A percentile compares a stretch with the other conserved stretches of the same genome.
Conservation (phyloP, 2,888 invertebrate species). For the Lamellibrachia satsuma region DNA sequence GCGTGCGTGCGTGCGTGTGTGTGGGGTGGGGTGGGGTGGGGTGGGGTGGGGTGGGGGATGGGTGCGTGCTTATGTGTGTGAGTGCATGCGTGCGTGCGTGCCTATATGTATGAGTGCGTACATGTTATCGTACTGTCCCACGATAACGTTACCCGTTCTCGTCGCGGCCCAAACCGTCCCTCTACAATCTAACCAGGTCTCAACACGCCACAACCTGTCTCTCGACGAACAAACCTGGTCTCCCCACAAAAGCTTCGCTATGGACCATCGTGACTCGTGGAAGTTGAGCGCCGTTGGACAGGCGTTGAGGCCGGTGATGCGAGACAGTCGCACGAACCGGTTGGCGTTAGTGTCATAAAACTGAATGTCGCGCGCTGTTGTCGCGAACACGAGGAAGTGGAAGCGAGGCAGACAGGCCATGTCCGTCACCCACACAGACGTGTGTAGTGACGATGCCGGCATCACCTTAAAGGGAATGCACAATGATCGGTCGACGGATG, state of each 20-base stretch:
- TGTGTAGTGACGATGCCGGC: neutral
- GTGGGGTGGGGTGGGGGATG: too few relatives aligned
- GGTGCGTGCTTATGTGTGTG: too few relatives aligned
- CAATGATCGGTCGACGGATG: constrained; percentile 68
- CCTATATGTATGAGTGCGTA: too few relatives aligned
- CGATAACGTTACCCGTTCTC: constrained; percentile 28
- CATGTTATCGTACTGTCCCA: too few relatives aligned
- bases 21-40: too few relatives aligned
- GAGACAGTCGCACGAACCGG: constrained; percentile 73
- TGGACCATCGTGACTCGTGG: neutral
- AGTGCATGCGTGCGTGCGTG: too few relatives aligned
- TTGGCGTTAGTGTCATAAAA: constrained; percentile 75
- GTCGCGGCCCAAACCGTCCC: constrained; percentile 19
- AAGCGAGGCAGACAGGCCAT: constrained; percentile 80
- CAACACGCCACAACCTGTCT: neutral
- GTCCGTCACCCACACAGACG: constrained; percentile 77
- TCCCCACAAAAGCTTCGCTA: neutral
- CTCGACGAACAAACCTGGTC: neutral
- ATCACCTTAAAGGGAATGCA: neutral
- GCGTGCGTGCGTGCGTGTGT: too few relatives aligned
- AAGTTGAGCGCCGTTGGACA: constrained; percentile 72
- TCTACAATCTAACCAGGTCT: neutral
- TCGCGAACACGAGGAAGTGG: constrained; percentile 79
- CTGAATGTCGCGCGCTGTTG: constrained; percentile 80
- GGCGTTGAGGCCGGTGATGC: constrained; percentile 74